A percentile compares a stretch with the other conserved stretches of the same genome.
phyloP scores from a whole-genome alignment of 2,797 vertebrate species.

The Orientallactaga sibirica region DNA sequence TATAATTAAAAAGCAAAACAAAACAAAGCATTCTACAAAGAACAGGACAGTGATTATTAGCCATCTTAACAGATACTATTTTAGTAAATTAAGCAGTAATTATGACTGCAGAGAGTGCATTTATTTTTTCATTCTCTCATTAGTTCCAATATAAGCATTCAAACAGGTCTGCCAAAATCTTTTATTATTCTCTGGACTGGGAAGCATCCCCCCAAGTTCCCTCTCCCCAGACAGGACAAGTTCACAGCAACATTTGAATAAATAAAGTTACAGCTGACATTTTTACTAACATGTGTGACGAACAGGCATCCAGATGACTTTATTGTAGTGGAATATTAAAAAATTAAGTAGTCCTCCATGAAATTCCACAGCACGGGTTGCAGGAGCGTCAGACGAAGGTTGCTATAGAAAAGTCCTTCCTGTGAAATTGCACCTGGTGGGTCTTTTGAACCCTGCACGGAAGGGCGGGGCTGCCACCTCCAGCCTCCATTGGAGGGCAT shows the following conservation, averaged over 20 bases:
- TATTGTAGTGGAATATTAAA: background rate
- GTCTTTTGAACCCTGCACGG: background rate
- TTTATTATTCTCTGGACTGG: background rate
- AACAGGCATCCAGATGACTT: background rate
- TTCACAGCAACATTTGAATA: background rate
- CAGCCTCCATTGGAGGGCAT: background rate
- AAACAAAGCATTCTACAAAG: conserved; percentile 18
- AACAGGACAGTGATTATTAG: background rate
- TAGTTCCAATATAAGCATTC: background rate
- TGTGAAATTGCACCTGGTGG: background rate
- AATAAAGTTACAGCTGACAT: background rate
- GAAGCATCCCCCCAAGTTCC: background rate
- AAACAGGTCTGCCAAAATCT: background rate
- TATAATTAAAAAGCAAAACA: background rate
- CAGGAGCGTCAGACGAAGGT: background rate
- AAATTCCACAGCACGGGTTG: background rate
- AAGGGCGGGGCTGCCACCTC: background rate
- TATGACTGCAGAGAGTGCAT: background rate
- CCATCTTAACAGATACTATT: background rate
- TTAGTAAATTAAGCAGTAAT: conserved; percentile 3
- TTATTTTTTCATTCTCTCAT: background rate
- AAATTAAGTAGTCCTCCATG: background rate
- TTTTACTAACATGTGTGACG: background rate
- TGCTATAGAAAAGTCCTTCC: background rate
- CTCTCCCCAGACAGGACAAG: background rate